Percentiles rank a stretch among this genome's conserved stretches.
These are phyloP conservation scores for Fukomys damarensis DNA, from an alignment of 2,113 vertebrate species.

Conservation along the genomic window DNA sequence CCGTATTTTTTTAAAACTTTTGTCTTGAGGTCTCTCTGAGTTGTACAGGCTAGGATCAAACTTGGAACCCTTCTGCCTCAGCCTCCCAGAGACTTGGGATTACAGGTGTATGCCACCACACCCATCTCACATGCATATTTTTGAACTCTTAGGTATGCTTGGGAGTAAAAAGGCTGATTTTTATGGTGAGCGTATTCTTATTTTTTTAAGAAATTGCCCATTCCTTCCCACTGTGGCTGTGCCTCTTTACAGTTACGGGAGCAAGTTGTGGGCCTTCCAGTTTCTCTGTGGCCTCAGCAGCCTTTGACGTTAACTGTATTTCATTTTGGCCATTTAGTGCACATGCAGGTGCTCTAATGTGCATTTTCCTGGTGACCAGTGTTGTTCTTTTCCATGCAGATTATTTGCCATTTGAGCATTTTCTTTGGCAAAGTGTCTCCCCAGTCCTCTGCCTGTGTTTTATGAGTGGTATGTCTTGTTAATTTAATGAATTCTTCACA, in stretches of 20 bases:
- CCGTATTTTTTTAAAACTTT: neutral
- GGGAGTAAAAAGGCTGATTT: neutral
- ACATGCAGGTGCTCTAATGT: neutral
- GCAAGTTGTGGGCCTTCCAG: neutral
- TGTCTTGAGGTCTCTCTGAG: neutral
- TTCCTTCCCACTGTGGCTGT: neutral
- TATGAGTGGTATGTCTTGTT: neutral
- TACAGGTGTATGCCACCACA: neutral
- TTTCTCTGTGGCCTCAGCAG: neutral
- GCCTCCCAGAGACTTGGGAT: neutral
- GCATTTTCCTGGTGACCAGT: neutral
- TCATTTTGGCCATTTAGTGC: neutral
- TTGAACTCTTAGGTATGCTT: neutral
- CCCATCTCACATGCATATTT: neutral
- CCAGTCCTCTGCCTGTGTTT: neutral
- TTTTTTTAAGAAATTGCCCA: neutral
- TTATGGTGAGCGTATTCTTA: neutral
- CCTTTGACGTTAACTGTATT: neutral
- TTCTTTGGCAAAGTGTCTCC: neutral
- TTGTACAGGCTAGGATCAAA: neutral
- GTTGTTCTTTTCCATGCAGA: neutral
- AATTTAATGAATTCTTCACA: neutral
- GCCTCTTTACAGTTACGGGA: neutral
- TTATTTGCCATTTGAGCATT: neutral
- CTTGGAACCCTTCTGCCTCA: neutral